These are phyloP conservation scores for Biston stratarius DNA, from an alignment of 2,888 invertebrate species.

Conservation along the genomic window DNA sequence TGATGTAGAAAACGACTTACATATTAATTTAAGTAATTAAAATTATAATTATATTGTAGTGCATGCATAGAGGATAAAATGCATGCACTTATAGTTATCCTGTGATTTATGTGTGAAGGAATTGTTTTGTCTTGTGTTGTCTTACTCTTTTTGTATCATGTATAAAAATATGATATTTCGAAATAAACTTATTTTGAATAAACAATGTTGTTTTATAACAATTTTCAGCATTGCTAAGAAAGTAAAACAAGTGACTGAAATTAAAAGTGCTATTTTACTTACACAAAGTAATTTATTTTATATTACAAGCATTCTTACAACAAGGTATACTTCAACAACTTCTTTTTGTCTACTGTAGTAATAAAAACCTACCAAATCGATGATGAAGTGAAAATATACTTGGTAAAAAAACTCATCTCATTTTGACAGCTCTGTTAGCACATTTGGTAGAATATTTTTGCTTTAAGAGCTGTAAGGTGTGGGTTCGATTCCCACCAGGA, in stretches of 20 bases:
- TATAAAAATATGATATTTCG: constrained; percentile 59
- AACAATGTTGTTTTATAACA: constrained; percentile 39
- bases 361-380: too few species aligned
- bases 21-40: constrained; percentile 51
- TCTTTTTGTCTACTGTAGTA: too few species aligned
- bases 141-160: constrained; percentile 60
- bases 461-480: too few species aligned
- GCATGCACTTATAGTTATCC: constrained; percentile 61
- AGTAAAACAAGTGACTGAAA: background rate
- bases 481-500: too few species aligned
- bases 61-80: constrained; percentile 3
- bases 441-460: too few species aligned
- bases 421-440: too few species aligned
- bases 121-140: constrained; percentile 74
- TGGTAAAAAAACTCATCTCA: too few species aligned
- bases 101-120: constrained; percentile 79
- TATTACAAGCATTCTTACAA: too few species aligned
- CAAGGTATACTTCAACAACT: too few species aligned
- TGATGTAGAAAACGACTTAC: constrained; percentile 58
- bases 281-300: too few species aligned
- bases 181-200: constrained; percentile 82
- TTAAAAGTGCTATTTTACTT: background rate
- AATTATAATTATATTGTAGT: constrained; percentile 12
- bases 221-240: background rate
- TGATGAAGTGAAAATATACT: too few species aligned